Conservation (phyloP, 2,113 vertebrate species). For the Formicarius rufipectus region DNA sequence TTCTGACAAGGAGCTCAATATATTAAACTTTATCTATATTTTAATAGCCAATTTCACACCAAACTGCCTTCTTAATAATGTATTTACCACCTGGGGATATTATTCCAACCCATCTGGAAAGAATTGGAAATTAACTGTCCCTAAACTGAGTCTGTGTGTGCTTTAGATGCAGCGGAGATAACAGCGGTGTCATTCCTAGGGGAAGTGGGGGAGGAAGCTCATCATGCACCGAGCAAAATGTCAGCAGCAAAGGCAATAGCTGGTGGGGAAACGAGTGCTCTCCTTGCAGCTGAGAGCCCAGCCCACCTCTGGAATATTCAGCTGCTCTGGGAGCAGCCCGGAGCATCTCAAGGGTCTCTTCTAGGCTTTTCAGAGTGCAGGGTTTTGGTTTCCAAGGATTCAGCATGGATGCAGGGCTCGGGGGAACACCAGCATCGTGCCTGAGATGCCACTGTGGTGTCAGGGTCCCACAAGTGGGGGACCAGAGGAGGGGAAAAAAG, state of each 20-base stretch:
- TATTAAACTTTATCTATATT: conserved; percentile 89
- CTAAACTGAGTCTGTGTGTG: conserved; percentile 79
- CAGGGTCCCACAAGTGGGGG: background rate
- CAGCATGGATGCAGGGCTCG: background rate
- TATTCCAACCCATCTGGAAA: conserved; percentile 87
- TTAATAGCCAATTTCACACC: conserved; percentile 89
- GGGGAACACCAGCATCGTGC: rapidly evolving
- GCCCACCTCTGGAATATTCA: background rate
- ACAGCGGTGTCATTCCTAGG: conserved; percentile 63
- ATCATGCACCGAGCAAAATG: conserved; percentile 21
- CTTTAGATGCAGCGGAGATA: conserved; percentile 74
- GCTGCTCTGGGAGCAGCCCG: background rate
- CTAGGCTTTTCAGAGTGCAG: rapidly evolving
- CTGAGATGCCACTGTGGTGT: background rate
- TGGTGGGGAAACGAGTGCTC: background rate
- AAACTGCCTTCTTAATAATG: conserved; percentile 89
- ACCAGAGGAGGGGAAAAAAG: background rate
- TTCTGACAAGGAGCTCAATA: conserved; percentile 87
- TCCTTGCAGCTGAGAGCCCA: background rate
- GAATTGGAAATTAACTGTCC: conserved; percentile 87
- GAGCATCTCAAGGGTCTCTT: background rate
- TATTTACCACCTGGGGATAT: conserved; percentile 87
- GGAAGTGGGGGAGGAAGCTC: conserved; percentile 56
- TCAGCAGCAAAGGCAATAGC: conserved; percentile 45
- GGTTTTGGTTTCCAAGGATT: background rate